phyloP scores from a whole-genome alignment of 2,797 vertebrate species.

The Vespertilio murinus region DNA sequence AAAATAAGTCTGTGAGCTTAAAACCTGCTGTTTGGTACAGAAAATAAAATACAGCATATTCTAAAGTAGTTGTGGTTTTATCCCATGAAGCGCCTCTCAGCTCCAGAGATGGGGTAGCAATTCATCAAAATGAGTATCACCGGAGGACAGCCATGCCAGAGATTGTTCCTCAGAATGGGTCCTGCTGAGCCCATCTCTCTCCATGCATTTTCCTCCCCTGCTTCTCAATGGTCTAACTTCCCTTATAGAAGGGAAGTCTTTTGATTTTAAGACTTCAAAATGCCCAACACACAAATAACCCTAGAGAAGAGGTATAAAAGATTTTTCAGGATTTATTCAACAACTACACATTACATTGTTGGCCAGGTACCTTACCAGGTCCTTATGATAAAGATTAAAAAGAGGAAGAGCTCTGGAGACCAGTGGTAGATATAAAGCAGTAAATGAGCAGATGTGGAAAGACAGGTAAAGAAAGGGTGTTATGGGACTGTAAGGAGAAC shows the following conservation, averaged over 20 bases:
- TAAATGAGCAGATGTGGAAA: background rate
- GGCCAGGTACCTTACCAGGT: background rate
- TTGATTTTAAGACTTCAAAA: constrained; percentile 4
- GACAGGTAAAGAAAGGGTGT: background rate
- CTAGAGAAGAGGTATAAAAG: background rate
- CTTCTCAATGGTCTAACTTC: background rate
- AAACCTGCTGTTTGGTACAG: constrained; percentile 40
- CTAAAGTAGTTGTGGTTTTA: constrained; percentile 38
- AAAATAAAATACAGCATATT: constrained; percentile 61
- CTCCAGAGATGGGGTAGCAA: background rate
- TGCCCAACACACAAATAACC: background rate
- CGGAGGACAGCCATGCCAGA: background rate
- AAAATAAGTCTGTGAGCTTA: constrained; percentile 57
- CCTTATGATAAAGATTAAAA: background rate
- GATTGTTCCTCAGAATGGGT: background rate
- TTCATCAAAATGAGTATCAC: background rate
- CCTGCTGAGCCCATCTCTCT: background rate
- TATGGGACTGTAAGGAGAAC: background rate
- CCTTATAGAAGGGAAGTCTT: background rate
- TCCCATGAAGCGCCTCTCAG: background rate
- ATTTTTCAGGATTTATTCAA: background rate
- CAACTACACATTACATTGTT: background rate
- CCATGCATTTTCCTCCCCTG: background rate
- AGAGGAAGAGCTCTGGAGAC: background rate
- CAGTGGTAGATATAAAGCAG: background rate